Base-by-base conservation (phyloP, 2,888 invertebrate genomes). In the Melipona bicolor region DNA sequence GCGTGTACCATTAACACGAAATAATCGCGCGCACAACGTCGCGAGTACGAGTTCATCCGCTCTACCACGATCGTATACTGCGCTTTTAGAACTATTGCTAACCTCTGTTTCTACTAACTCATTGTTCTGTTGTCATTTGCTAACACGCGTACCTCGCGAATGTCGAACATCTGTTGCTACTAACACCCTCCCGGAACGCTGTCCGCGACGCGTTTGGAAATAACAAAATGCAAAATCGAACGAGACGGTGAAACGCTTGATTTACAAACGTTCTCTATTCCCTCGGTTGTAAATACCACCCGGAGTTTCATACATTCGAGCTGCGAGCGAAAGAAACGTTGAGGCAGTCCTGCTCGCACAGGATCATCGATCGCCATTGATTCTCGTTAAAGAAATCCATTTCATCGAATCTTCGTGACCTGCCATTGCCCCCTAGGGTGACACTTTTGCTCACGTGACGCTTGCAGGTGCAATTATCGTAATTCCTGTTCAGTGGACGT, bases 401-500 rank as follows among this genome's bases (percentile, higher is more conserved):
- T 69, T 27, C 81, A 73, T 59, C 75, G 85, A 79, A 80, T 86
- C 69, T 71, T 81, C 77, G 56, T 17, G 70, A 77, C 74, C 78
- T 67, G 72, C 79, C 70, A 68, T 74, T 77, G 75, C 83, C 83
- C 90, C 81, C 67, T 65, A 82, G 79, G 81, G 85, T 84, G 81
- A 89, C 88, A 88, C 85, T 90, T 87, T 82, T 90, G 90, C 90
- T 88, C 89, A 91, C 91, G 90, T 92, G 91, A 90, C 91, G 89
- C 91, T 91, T 92, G 87, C 92, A 94, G 94, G 93, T 93, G 94
- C 92, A 93, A 93, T 91, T 91, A 91, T 88, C 93, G 91, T 88
- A 90, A 91, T 82, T 92, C 92, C 89, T 94, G 94, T 88, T 86
- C 89, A 86, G 90, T 93, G 93, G 92, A 93, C 83, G 93, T 93